Evolutionary conservation across 1,140 invertebrate genomes (phyloP).

Genomic region (Sycophila sp.): DNA sequence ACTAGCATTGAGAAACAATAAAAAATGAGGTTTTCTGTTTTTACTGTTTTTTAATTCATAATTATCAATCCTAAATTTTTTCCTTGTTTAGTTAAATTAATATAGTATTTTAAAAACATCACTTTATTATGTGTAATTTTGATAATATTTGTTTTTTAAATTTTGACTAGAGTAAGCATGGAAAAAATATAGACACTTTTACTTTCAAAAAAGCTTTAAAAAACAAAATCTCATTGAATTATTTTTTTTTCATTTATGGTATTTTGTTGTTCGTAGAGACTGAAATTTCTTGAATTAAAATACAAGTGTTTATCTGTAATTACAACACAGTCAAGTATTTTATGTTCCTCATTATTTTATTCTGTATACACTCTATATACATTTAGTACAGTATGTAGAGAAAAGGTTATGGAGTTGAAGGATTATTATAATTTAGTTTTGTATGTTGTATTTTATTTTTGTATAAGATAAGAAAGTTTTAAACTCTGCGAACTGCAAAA

Average conservation of each 20-base stretch:
- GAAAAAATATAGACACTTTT: too few species aligned
- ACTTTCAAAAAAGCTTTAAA: too few species aligned
- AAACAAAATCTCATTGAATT: too few species aligned
- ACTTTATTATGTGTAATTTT: background rate
- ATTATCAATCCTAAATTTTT: background rate
- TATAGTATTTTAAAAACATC: background rate
- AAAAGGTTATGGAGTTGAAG: background rate
- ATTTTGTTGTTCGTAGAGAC: background rate
- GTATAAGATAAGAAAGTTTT: background rate
- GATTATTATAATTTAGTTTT: constrained; percentile 4
- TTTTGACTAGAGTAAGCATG: background rate
- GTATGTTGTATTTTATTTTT: background rate
- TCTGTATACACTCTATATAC: background rate
- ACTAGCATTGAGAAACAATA: background rate
- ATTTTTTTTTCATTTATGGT: too few species aligned
- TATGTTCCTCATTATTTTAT: background rate
- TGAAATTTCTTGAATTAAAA: too few species aligned
- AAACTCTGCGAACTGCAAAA: background rate
- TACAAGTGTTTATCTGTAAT: too few species aligned
- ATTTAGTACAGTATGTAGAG: background rate
- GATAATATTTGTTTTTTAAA: background rate
- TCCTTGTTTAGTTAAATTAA: background rate
- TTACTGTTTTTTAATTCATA: background rate
- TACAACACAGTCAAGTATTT: background rate
- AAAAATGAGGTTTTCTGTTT: background rate